phyloP scores from a whole-genome alignment of 2,113 vertebrate species.

The Antechinus flavipes region DNA sequence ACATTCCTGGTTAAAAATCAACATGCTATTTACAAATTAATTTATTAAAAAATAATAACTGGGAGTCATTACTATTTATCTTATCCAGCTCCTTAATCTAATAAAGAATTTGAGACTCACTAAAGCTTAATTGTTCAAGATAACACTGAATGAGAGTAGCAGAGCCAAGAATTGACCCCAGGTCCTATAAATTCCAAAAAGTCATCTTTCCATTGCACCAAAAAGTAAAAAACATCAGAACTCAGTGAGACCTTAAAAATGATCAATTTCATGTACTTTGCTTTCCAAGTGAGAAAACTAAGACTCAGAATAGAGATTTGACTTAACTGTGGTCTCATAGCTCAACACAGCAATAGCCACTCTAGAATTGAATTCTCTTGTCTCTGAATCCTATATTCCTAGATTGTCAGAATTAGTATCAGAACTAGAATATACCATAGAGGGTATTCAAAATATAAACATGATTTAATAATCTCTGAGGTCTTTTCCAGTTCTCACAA shows the following conservation, averaged over 20 bases:
- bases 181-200: not conserved
- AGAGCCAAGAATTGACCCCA: not conserved
- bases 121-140: not conserved
- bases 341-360: not conserved
- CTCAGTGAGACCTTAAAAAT: not conserved
- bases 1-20: not conserved
- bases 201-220: not conserved
- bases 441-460: not conserved
- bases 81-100: not conserved
- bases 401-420: not conserved
- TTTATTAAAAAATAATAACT: not conserved
- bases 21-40: not conserved
- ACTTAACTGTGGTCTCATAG: not conserved
- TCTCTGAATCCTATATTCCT: not conserved
- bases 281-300: not conserved
- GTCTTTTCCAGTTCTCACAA: not conserved
- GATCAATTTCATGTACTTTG: not conserved
- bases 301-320: not conserved
- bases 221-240: not conserved
- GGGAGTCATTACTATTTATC: not conserved
- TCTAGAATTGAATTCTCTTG: not conserved
- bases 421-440: not conserved
- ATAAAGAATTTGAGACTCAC: not conserved
- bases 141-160: not conserved
- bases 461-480: not conserved